phyloP scores from a whole-genome alignment of 2,113 vertebrate genomes.

The Lycaon pictus region DNA sequence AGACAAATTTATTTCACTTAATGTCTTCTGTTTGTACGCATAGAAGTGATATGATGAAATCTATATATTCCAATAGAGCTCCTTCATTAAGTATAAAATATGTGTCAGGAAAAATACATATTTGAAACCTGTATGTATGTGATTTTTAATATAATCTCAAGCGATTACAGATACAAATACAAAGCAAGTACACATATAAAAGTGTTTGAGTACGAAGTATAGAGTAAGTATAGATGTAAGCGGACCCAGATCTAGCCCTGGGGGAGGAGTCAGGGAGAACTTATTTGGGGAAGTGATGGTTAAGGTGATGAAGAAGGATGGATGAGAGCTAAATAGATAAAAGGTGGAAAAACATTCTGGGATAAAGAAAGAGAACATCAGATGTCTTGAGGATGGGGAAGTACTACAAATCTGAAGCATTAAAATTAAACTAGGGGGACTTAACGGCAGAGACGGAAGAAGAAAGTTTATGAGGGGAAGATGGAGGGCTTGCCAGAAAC shows the following conservation, averaged over 20 bases:
- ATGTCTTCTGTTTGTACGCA: background rate
- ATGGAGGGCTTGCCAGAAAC: fast-evolving
- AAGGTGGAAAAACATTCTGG: background rate
- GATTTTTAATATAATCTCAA: background rate
- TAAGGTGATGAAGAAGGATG: background rate
- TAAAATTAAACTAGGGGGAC: background rate
- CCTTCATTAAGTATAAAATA: background rate
- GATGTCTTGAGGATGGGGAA: background rate
- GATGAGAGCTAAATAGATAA: background rate
- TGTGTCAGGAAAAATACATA: background rate
- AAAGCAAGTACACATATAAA: background rate
- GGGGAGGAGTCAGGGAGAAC: background rate
- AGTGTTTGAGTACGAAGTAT: background rate
- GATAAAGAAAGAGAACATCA: background rate
- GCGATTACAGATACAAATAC: background rate
- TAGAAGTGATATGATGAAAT: background rate
- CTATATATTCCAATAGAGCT: background rate
- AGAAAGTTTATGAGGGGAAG: background rate
- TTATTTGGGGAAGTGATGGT: background rate
- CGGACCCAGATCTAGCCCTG: background rate
- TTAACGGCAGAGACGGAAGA: background rate
- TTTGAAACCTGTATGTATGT: background rate
- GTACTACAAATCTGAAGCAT: background rate
- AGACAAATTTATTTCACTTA: background rate
- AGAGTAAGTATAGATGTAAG: background rate